phyloP scores from a whole-genome alignment of 30 jellyfish, hydroid and myxozoan genomes.

The Catostylus mosaicus region DNA sequence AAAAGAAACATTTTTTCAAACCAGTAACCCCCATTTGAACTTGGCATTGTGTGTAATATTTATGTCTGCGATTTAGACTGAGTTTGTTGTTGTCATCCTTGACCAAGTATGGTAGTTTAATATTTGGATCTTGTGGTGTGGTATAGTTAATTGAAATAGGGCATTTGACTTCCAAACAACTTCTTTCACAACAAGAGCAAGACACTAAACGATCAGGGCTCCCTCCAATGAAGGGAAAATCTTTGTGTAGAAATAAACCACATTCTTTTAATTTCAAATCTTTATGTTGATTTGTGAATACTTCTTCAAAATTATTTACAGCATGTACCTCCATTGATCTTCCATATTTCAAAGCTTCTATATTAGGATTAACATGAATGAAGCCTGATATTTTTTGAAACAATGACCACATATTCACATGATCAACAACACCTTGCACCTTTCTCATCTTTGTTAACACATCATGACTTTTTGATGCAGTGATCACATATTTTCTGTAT shows the following conservation, averaged over 20 bases:
- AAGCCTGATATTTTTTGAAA: too few relatives aligned
- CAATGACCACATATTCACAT: too few relatives aligned
- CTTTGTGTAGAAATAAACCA: conserved; percentile 23
- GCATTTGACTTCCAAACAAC: conserved; percentile 66
- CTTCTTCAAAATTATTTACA: too few relatives aligned
- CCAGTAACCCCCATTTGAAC: conserved; percentile 55
- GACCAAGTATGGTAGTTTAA: not conserved
- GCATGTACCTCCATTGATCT: too few relatives aligned
- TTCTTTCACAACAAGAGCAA: too few relatives aligned
- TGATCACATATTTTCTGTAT: too few relatives aligned
- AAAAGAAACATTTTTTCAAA: conserved; percentile 46
- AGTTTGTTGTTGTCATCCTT: not conserved
- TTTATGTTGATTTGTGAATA: too few relatives aligned
- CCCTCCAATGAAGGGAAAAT: conserved; percentile 50
- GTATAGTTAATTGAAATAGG: conserved; percentile 18
- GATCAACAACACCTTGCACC: too few relatives aligned
- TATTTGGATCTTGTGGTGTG: conserved; percentile 10
- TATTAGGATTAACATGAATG: too few relatives aligned
- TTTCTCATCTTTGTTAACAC: too few relatives aligned
- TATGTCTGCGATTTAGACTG: conserved; percentile 1
- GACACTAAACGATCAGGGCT: conserved; percentile 70
- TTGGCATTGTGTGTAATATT: conserved; percentile 62
- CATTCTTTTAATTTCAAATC: not conserved
- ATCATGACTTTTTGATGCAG: too few relatives aligned
- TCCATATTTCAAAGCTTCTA: too few relatives aligned